These are phyloP conservation scores for Mobula hypostoma DNA, from an alignment of 2,113 vertebrate species.

Conservation along the genomic window DNA sequence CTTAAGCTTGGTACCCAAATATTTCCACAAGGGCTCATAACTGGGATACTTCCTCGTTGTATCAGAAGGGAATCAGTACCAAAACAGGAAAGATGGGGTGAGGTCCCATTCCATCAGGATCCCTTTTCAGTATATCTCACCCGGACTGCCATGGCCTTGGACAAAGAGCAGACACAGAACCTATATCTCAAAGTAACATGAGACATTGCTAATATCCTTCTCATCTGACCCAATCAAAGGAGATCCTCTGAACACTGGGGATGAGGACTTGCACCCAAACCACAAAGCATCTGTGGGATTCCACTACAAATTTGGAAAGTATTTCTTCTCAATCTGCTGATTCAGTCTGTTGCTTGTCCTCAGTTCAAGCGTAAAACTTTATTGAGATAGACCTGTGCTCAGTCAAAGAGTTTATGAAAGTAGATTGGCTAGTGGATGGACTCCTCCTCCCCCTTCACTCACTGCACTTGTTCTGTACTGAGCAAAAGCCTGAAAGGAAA, in stretches of 20 bases:
- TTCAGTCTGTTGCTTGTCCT: neutral
- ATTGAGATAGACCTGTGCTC: neutral
- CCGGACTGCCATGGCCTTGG: neutral
- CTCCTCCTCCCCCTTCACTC: neutral
- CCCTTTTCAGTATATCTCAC: neutral
- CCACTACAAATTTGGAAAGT: neutral
- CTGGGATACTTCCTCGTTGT: neutral
- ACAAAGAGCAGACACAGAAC: neutral
- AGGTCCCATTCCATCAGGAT: neutral
- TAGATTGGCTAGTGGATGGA: neutral
- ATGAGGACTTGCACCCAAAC: neutral
- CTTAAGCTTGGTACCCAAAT: neutral
- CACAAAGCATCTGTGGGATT: neutral
- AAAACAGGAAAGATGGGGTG: neutral
- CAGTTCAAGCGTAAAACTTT: neutral
- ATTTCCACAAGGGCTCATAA: neutral
- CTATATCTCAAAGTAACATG: too few relatives aligned
- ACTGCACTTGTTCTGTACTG: neutral
- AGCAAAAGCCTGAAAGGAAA: neutral
- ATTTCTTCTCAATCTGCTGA: neutral
- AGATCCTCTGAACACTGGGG: neutral
- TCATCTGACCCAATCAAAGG: neutral
- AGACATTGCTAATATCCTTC: neutral
- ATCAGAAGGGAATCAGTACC: neutral
- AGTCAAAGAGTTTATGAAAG: neutral